Base-by-base conservation (phyloP, 1,140 invertebrate species). In the Magallana angulata region DNA sequence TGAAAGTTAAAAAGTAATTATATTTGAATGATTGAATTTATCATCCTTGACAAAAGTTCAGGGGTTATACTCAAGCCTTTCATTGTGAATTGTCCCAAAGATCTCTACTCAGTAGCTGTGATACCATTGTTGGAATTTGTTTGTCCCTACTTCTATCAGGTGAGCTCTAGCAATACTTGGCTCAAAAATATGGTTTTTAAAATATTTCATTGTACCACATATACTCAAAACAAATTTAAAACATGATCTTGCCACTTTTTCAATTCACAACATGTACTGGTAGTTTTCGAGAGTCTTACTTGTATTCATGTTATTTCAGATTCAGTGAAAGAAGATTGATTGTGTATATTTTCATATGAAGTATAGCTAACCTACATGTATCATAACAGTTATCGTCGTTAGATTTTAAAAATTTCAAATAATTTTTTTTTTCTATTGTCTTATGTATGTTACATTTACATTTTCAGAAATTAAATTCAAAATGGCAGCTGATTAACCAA, bases 31-130 rank as follows among this genome's bases (percentile, higher is more conserved):
- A 48, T 48, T 48, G 2, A 48, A 48, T 48, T 48, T 48, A 48
- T 48, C 36, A 48, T 80, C 88, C 88, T 89, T 90, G 82, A 90
- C 88, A 16, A 6, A 12, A 60, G 14, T 56, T 9, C 62, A 94
- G 88, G 97, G 11, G 96, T 97, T 12, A 98, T 98, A 93, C 95
- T 98, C 89, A 97, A 97, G 92, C 97, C 97, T 7, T 98, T 98
- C 92, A 96, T 98, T 90, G 96, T 96, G 92, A 97, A 96, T 30
- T 98, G 98, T 94, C 97, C 97, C 76, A 96, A 97, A 81, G 96
- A 96, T 82, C 97, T 96, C 94, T 97, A 97, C 91, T 96, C 96
- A 88, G 95, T 96, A 88, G 97, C 97, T 58, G 94, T 98, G 57
- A 94, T 98, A 93, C 97, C 97, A 87, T 95, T 98, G 85, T 95